phyloP scores from a whole-genome alignment of 2,113 vertebrate species.

The Xyrauchen texanus region DNA sequence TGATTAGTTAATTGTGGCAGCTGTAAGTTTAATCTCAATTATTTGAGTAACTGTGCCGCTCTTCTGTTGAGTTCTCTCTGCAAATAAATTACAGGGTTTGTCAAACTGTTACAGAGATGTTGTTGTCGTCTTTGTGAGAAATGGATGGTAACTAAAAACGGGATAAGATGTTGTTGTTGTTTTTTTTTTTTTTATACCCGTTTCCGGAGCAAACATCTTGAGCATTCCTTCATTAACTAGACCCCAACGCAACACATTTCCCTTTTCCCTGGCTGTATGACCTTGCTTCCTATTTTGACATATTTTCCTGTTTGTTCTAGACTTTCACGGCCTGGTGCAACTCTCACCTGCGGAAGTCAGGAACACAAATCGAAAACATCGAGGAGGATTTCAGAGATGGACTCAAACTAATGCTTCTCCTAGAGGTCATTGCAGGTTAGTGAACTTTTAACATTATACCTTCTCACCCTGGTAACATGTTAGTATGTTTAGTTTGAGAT shows the following conservation, averaged over 20 bases:
- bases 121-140: not conserved
- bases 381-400: constrained; percentile 94
- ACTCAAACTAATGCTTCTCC: constrained; percentile 93
- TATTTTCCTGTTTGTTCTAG: constrained; percentile 64
- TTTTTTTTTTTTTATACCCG: no score
- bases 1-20: no score
- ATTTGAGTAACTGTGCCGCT: no score
- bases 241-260: not conserved
- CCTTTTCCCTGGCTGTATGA: not conserved
- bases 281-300: constrained; percentile 51
- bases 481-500: no score
- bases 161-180: no score
- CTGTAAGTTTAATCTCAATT: no score
- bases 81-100: no score
- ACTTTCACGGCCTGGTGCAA: constrained; percentile 98
- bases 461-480: not conserved
- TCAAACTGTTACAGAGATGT: no score
- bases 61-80: no score
- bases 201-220: constrained; percentile 3
- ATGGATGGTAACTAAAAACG: not conserved
- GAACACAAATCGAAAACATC: constrained; percentile 95
- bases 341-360: constrained; percentile 90
- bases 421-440: constrained; percentile 93
- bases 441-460: not conserved
- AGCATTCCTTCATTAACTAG: not conserved